Conservation (phyloP, 2,888 invertebrate species). For the Amiota mariae region DNA sequence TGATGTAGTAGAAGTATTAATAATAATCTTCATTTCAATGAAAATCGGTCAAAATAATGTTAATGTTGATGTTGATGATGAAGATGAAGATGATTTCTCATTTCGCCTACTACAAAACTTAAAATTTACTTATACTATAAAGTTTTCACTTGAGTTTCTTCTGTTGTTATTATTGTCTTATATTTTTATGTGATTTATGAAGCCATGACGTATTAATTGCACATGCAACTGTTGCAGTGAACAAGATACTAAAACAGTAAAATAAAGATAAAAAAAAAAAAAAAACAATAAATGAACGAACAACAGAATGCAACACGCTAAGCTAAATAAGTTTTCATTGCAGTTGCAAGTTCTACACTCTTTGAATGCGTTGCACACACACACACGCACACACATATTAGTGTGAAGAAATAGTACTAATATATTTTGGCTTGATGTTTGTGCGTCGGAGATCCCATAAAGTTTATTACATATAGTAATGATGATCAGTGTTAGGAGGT, state of each 20-base stretch:
- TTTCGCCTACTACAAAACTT: conserved; percentile 12
- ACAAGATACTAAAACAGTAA: conserved; percentile 34
- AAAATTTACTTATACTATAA: background rate
- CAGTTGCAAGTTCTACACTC: background rate
- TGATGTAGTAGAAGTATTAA: too few relatives aligned
- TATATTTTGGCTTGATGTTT: too few relatives aligned
- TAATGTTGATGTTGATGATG: too few relatives aligned
- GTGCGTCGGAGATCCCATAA: too few relatives aligned
- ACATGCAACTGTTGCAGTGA: conserved; percentile 49
- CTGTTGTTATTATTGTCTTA: background rate
- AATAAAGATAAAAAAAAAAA: background rate
- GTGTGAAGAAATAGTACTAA: too few relatives aligned
- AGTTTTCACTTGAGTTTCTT: conserved; percentile 49
- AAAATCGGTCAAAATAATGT: background rate
- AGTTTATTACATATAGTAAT: too few relatives aligned
- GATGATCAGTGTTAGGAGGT: too few relatives aligned
- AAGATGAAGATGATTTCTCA: too few relatives aligned
- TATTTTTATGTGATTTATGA: conserved; percentile 48
- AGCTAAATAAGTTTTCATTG: background rate
- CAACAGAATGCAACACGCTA: conserved; percentile 5
- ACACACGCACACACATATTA: too few relatives aligned
- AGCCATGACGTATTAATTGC: conserved; percentile 52
- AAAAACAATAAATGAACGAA: background rate
- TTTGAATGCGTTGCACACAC: too few relatives aligned
- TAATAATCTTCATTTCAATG: background rate